Evolutionary conservation across 2,797 vertebrate species (phyloP).

Genomic region (Hozukius guyotensis): DNA sequence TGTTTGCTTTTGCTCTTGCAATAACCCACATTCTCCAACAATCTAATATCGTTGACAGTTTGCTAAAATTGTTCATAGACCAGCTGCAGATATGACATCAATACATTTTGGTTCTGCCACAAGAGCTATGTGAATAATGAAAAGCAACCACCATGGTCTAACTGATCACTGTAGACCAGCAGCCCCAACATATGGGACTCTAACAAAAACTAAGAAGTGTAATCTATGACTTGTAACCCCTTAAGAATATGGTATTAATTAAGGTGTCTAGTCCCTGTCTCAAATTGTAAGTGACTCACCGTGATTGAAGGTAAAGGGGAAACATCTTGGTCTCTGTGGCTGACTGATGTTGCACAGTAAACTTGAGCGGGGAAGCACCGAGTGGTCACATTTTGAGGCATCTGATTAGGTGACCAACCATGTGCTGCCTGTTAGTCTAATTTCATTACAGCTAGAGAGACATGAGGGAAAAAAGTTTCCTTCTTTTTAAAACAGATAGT

Average conservation of each 20-base stretch:
- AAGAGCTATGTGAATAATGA: neutral
- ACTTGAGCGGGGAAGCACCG: slow-evolving; percentile 44
- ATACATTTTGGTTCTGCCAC: neutral
- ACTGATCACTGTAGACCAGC: neutral
- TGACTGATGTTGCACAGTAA: slow-evolving; percentile 59
- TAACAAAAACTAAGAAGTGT: neutral
- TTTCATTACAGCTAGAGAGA: slow-evolving; percentile 74
- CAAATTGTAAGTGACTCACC: slow-evolving; percentile 74
- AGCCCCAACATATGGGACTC: neutral
- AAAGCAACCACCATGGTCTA: neutral
- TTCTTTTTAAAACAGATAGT: slow-evolving; percentile 47
- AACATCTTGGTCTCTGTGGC: slow-evolving; percentile 77
- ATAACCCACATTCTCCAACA: neutral
- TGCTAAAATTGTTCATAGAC: neutral
- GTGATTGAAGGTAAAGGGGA: slow-evolving; percentile 82
- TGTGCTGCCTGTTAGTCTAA: slow-evolving; percentile 84
- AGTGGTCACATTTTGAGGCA: slow-evolving; percentile 80
- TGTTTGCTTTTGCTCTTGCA: neutral
- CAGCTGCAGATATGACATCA: neutral
- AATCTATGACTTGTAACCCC: neutral
- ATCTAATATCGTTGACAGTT: slow-evolving; percentile 10
- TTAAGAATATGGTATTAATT: neutral
- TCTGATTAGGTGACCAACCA: slow-evolving; percentile 81
- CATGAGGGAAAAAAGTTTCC: slow-evolving; percentile 54
- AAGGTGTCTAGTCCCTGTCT: neutral